These are phyloP conservation scores for Tyria jacobaeae DNA, from an alignment of 2,888 invertebrate species.

Conservation along the genomic window DNA sequence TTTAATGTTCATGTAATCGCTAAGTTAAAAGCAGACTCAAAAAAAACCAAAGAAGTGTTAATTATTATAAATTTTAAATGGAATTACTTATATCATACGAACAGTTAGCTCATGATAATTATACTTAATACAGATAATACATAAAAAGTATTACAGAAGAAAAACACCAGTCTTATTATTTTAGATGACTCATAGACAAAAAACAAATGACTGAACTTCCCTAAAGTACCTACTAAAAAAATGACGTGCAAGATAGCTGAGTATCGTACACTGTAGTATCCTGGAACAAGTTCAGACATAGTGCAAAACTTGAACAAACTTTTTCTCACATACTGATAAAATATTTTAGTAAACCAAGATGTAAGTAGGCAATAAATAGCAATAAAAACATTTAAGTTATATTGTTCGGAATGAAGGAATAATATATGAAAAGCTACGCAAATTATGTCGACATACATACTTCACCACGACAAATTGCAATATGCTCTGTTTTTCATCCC, in stretches of 20 bases:
- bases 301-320: conserved; percentile 1
- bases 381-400: neutral
- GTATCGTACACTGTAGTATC: neutral
- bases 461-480: too few species aligned
- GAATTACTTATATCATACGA: too few species aligned
- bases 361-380: neutral
- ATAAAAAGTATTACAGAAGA: neutral
- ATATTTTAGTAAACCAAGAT: neutral
- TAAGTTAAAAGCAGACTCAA: too few species aligned
- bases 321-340: neutral
- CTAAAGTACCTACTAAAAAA: neutral
- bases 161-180: neutral
- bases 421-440: too few species aligned
- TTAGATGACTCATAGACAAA: neutral
- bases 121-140: too few species aligned
- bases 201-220: neutral
- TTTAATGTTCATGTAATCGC: too few species aligned
- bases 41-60: too few species aligned
- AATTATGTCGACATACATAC: too few species aligned
- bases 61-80: too few species aligned
- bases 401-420: too few species aligned
- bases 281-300: conserved; percentile 5
- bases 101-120: too few species aligned
- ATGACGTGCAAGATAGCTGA: neutral
- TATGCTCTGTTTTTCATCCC: too few species aligned